These are phyloP conservation scores for Ophraella communa DNA, from an alignment of 2,888 invertebrate species.

Conservation along the genomic window DNA sequence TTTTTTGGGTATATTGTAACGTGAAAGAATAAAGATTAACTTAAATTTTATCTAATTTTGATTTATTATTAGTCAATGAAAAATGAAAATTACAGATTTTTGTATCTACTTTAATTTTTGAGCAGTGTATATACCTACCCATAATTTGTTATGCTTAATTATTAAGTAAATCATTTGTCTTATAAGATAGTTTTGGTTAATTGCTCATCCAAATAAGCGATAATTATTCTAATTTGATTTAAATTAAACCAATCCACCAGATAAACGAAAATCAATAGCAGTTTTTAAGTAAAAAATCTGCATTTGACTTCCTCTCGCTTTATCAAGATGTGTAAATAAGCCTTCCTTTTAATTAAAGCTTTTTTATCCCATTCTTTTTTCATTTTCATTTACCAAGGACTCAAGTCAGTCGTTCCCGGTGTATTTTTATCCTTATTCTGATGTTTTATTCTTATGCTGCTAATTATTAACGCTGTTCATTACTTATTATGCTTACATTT, in stretches of 20 bases:
- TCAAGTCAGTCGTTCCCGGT: constrained; percentile 27
- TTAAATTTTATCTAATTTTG: too few relatives aligned
- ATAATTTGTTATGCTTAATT: too few relatives aligned
- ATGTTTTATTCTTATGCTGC: constrained; percentile 32
- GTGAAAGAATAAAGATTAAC: too few relatives aligned
- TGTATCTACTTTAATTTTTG: too few relatives aligned
- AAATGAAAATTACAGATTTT: too few relatives aligned
- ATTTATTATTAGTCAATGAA: too few relatives aligned
- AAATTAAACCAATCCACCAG: not conserved
- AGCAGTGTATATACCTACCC: too few relatives aligned
- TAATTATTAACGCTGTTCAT: constrained; percentile 32
- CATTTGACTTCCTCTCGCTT: constrained; percentile 48
- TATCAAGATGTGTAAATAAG: constrained; percentile 45
- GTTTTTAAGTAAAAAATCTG: constrained; percentile 30
- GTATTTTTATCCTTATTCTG: constrained; percentile 33
- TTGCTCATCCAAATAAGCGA: too few relatives aligned
- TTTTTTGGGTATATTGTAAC: too few relatives aligned
- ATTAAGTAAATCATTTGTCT: too few relatives aligned
- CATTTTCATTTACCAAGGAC: constrained; percentile 33
- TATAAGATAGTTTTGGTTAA: too few relatives aligned
- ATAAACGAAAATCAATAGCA: not conserved
- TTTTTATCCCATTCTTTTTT: constrained; percentile 31
- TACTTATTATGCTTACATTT: constrained; percentile 35
- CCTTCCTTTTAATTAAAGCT: constrained; percentile 40
- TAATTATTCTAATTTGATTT: not conserved